A percentile compares a stretch with the other conserved stretches of the same genome.
Conservation (phyloP, 2,888 invertebrate species). For the Eupeodes luniger region DNA sequence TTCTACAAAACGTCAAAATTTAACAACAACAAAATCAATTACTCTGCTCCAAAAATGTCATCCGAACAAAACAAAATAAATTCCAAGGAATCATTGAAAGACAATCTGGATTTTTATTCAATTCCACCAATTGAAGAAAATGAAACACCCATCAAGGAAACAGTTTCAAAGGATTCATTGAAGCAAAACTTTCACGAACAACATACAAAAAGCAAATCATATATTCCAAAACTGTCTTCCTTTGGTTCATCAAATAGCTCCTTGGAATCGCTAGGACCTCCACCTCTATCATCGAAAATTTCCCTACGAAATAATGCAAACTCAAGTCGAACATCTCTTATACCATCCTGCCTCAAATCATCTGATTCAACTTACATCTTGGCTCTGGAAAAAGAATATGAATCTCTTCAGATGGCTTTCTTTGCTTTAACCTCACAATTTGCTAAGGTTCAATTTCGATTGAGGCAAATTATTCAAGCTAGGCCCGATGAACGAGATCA, state of each 20-base stretch:
- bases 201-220: background rate
- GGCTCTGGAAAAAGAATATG: constrained; percentile 79
- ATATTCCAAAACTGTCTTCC: background rate
- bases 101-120: background rate
- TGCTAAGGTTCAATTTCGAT: constrained; percentile 80
- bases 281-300: background rate
- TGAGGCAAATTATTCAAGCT: constrained; percentile 79
- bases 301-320: background rate
- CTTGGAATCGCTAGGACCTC: background rate
- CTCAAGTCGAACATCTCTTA: background rate
- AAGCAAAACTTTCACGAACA: too few species aligned
- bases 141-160: background rate
- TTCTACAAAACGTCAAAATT: background rate
- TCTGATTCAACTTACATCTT: constrained; percentile 77
- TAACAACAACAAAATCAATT: background rate
- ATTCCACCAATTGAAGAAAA: background rate
- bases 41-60: background rate
- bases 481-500: constrained; percentile 75
- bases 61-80: background rate
- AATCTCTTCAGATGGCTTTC: constrained; percentile 79
- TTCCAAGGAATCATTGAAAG: background rate
- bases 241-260: constrained; percentile 14
- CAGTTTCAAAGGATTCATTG: too few species aligned
- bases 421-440: constrained; percentile 80
- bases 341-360: background rate